These are phyloP conservation scores for Anoura caudifer DNA, from an alignment of 2,113 vertebrate species.

Conservation along the genomic window DNA sequence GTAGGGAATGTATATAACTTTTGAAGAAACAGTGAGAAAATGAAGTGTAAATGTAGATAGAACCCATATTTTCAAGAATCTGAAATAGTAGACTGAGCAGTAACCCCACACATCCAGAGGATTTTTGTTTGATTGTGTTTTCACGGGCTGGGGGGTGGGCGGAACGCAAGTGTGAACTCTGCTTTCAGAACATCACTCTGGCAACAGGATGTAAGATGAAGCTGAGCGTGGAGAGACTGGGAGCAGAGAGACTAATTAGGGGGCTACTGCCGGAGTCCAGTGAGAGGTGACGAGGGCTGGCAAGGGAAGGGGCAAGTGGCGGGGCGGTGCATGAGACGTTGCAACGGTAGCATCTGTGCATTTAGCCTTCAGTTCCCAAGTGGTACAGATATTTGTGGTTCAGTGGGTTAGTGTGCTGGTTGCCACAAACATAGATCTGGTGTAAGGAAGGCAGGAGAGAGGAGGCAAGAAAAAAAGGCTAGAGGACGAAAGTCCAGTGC, in stretches of 20 bases:
- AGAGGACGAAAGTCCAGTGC: background rate
- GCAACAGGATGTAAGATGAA: background rate
- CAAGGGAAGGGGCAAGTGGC: background rate
- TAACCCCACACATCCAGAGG: background rate
- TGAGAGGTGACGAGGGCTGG: background rate
- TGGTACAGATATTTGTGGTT: background rate
- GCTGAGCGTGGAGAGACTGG: background rate
- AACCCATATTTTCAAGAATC: background rate
- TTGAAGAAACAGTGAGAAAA: background rate
- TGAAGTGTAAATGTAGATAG: background rate
- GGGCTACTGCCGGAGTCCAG: background rate
- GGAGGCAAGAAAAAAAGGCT: background rate
- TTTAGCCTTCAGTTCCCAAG: background rate
- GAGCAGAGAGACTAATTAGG: background rate
- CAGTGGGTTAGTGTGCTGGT: background rate
- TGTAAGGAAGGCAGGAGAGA: background rate
- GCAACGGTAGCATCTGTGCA: background rate
- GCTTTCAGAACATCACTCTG: background rate
- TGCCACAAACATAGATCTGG: background rate
- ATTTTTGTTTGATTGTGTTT: no score
- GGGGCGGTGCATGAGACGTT: background rate
- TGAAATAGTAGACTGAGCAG: background rate
- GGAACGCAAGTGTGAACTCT: background rate
- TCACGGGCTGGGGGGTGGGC: no score
- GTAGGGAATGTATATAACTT: background rate